A percentile compares a stretch with the other conserved stretches of the same genome.
These are phyloP conservation scores for Xenopus borealis DNA, from an alignment of 2,113 vertebrate species.

Conservation along the genomic window DNA sequence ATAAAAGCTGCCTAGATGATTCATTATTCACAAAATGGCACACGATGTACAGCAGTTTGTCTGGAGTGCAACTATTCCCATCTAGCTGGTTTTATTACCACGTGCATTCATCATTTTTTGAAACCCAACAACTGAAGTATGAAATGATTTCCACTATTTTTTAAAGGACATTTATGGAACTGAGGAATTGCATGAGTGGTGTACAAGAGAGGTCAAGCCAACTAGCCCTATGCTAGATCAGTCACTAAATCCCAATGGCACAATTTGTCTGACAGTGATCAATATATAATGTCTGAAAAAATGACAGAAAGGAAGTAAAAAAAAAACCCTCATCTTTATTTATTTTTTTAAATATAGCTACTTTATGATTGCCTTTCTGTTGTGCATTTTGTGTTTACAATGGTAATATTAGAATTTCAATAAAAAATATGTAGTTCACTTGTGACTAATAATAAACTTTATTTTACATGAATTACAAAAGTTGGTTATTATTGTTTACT, in stretches of 20 bases:
- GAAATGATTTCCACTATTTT: slow-evolving; percentile 26
- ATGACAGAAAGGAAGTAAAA: not conserved
- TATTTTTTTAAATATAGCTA: not conserved
- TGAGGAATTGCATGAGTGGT: not conserved
- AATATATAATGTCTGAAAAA: not conserved
- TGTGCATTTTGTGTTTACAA: too few species aligned
- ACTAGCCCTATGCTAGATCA: not conserved
- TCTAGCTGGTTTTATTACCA: slow-evolving; percentile 5
- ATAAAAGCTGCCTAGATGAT: slow-evolving; percentile 12
- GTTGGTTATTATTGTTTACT: too few species aligned
- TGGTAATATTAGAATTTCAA: too few species aligned
- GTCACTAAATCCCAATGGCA: not conserved
- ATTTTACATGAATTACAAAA: too few species aligned
- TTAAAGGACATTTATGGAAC: slow-evolving; percentile 2
- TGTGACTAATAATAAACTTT: too few species aligned
- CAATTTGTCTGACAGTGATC: slow-evolving; percentile 28
- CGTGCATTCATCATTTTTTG: slow-evolving; percentile 27
- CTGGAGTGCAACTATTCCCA: slow-evolving; percentile 6
- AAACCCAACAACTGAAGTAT: slow-evolving; percentile 6
- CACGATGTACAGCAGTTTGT: slow-evolving; percentile 12
- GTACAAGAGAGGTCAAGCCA: slow-evolving; percentile 12
- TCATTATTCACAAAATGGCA: slow-evolving; percentile 14
- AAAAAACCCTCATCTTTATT: not conserved
- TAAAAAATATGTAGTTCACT: too few species aligned
- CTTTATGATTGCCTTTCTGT: too few species aligned